Conservation (phyloP, 2,113 vertebrate genomes). For the Crocuta crocuta region DNA sequence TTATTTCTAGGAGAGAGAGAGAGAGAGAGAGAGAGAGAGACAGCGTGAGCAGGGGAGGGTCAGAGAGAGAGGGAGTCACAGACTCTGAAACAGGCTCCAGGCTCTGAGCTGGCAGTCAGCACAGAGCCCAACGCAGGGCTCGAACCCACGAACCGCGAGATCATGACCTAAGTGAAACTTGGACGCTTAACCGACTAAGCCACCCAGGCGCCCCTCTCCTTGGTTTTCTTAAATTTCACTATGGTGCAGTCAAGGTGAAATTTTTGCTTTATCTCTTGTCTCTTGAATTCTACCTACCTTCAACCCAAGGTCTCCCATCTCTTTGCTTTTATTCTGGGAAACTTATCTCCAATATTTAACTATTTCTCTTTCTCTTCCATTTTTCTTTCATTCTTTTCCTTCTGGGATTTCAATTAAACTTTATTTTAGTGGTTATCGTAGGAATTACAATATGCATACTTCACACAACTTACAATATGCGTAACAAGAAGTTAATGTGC, state of each 20-base stretch:
- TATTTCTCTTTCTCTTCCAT: neutral
- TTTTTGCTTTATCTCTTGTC: neutral
- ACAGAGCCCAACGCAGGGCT: too few relatives aligned
- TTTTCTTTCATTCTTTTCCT: neutral
- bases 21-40: too few relatives aligned
- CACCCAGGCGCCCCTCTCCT: neutral
- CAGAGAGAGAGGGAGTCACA: too few relatives aligned
- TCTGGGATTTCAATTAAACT: neutral
- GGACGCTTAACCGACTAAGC: too few relatives aligned
- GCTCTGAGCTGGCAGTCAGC: too few relatives aligned
- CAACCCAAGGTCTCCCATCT: neutral
- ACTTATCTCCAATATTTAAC: neutral
- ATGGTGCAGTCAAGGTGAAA: neutral
- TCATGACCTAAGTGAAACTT: too few relatives aligned
- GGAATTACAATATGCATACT: neutral
- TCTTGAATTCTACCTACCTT: neutral
- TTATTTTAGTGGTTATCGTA: neutral
- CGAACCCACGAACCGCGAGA: too few relatives aligned
- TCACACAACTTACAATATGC: neutral
- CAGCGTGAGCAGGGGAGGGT: too few relatives aligned
- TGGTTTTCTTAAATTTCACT: conserved; percentile 8
- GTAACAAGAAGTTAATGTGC: neutral
- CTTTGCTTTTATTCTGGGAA: neutral
- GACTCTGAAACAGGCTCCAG: too few relatives aligned
- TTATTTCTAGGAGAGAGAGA: too few relatives aligned